These are phyloP conservation scores for Xiphophorus birchmanni DNA, from an alignment of 2,797 vertebrate species.

Conservation along the genomic window DNA sequence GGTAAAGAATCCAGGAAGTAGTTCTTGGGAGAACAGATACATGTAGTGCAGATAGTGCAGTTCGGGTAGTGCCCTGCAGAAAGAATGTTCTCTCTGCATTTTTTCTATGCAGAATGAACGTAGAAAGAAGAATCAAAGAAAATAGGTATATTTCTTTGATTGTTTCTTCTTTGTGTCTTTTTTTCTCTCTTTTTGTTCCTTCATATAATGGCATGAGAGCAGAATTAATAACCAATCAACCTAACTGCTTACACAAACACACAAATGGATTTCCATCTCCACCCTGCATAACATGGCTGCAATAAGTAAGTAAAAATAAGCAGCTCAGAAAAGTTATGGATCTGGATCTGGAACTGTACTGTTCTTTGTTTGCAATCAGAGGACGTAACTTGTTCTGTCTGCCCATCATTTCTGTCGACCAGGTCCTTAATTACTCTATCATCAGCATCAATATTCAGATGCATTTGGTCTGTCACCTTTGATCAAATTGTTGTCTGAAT, in stretches of 20 bases:
- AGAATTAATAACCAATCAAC: slow-evolving; percentile 50
- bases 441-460: slow-evolving; percentile 41
- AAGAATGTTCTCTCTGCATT: too few relatives aligned
- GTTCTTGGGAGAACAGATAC: not conserved
- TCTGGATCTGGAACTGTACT: slow-evolving; percentile 46
- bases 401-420: slow-evolving; percentile 60
- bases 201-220: not conserved
- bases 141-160: too few relatives aligned
- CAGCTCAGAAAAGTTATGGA: not conserved
- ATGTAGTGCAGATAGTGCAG: too few relatives aligned
- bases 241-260: slow-evolving; percentile 26
- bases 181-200: too few relatives aligned
- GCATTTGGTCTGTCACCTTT: not conserved
- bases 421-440: slow-evolving; percentile 54
- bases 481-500: not conserved
- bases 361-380: slow-evolving; percentile 46
- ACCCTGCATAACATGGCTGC: slow-evolving; percentile 23
- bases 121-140: too few relatives aligned
- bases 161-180: too few relatives aligned
- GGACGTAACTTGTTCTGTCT: slow-evolving; percentile 53
- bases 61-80: too few relatives aligned
- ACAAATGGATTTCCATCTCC: slow-evolving; percentile 37
- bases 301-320: not conserved
- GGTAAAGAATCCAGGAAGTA: not conserved
- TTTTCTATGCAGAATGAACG: too few relatives aligned